Conservation (phyloP, 2,888 invertebrate species). For the Microplitis deprimator region DNA sequence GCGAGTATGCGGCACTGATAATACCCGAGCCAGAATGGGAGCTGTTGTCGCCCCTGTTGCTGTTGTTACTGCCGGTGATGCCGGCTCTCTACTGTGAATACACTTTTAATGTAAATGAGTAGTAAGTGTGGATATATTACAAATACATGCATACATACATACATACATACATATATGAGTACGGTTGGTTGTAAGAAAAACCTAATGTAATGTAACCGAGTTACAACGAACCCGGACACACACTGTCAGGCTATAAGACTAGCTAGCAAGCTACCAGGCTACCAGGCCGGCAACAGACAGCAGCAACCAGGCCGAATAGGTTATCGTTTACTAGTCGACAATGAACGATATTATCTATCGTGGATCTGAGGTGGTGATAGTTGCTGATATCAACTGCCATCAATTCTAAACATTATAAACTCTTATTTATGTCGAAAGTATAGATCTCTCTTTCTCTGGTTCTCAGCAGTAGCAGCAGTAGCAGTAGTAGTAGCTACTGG, state of each 20-base stretch:
- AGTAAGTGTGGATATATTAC: slow-evolving; percentile 7
- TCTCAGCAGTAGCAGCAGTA: neutral
- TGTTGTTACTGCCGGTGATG: neutral
- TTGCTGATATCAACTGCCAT: neutral
- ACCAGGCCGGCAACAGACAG: slow-evolving; percentile 1
- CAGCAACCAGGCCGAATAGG: slow-evolving; percentile 17
- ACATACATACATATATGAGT: neutral
- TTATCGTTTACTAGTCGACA: slow-evolving; percentile 29
- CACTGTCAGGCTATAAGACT: slow-evolving; percentile 13
- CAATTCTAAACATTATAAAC: slow-evolving; percentile 5
- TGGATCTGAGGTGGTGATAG: slow-evolving; percentile 5
- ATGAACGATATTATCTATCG: slow-evolving; percentile 24
- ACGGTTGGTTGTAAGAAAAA: neutral
- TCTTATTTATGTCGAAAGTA: neutral
- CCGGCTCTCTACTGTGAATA: slow-evolving; percentile 14
- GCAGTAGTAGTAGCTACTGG: neutral
- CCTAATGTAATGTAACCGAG: slow-evolving; percentile 12
- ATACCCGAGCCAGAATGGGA: slow-evolving; percentile 37
- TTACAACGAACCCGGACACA: slow-evolving; percentile 36
- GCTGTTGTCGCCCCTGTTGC: slow-evolving; percentile 34
- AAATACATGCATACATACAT: neutral
- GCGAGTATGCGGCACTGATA: slow-evolving; percentile 21
- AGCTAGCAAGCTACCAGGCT: slow-evolving; percentile 13
- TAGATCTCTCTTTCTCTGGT: neutral
- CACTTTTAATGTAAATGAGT: slow-evolving; percentile 41